Percentiles rank a stretch among this genome's conserved stretches.
Conservation (phyloP, 2,113 vertebrate species). For the Oreochromis tanganicae region DNA sequence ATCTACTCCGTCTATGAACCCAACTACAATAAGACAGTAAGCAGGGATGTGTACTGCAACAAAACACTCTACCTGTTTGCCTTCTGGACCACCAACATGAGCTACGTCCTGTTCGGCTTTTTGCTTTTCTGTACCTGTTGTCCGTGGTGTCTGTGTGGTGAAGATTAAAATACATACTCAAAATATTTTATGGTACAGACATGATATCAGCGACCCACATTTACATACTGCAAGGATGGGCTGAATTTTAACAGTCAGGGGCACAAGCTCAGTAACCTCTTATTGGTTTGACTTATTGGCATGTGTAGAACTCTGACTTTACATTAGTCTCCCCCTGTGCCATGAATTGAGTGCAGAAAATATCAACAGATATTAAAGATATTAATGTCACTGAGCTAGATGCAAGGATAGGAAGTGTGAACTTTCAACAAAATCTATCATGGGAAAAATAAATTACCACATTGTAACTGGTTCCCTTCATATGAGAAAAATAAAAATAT, state of each 20-base stretch:
- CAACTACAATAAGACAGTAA: slow-evolving; percentile 21
- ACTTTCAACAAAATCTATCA: neutral
- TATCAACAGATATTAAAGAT: neutral
- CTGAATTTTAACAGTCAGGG: neutral
- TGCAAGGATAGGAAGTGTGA: neutral
- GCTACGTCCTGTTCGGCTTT: neutral
- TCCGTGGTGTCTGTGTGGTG: neutral
- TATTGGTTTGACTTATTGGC: neutral
- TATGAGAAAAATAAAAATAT: neutral
- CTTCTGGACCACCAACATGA: slow-evolving; percentile 53
- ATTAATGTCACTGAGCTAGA: neutral
- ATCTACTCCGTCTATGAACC: slow-evolving; percentile 59
- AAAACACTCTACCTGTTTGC: slow-evolving; percentile 53
- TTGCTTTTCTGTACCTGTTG: neutral
- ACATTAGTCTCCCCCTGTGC: neutral
- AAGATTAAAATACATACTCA: neutral
- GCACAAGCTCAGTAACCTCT: neutral
- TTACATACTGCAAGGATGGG: neutral
- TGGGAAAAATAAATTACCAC: neutral
- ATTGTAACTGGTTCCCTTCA: neutral
- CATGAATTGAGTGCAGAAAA: neutral
- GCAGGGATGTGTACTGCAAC: slow-evolving; percentile 29
- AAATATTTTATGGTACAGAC: neutral
- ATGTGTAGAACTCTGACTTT: fast-evolving
- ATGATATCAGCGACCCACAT: neutral